Evolutionary conservation across 2,888 invertebrate genomes (phyloP).

Genomic region (Lapara coniferarum): DNA sequence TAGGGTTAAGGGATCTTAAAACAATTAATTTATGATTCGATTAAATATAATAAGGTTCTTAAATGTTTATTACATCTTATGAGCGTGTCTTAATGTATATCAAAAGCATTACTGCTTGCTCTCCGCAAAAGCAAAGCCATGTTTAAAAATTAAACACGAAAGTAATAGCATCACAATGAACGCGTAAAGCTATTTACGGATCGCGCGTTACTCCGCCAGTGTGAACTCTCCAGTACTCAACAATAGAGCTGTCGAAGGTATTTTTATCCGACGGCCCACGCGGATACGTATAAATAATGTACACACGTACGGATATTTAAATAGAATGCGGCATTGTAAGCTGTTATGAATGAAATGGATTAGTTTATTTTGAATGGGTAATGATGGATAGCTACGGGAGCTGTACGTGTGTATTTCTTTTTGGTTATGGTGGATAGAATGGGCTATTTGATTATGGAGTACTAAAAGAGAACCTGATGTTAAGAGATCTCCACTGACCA

Average conservation of each 20-base stretch:
- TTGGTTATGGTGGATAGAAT: too few relatives aligned
- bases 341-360: slow-evolving; percentile 37
- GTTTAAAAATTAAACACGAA: too few relatives aligned
- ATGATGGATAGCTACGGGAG: neutral
- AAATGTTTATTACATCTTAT: too few relatives aligned
- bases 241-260: slow-evolving; percentile 32
- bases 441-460: too few relatives aligned
- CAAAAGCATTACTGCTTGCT: neutral
- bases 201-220: slow-evolving; percentile 1
- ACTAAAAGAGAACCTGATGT: too few relatives aligned
- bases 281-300: slow-evolving; percentile 37
- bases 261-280: slow-evolving; percentile 43
- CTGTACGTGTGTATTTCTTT: too few relatives aligned
- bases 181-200: neutral
- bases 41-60: too few relatives aligned
- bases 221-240: neutral
- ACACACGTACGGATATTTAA: neutral
- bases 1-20: too few relatives aligned
- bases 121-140: too few relatives aligned
- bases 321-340: slow-evolving; percentile 28
- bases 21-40: too few relatives aligned
- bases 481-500: too few relatives aligned
- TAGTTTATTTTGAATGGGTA: slow-evolving; percentile 3
- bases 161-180: neutral
- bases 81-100: too few relatives aligned